A percentile compares a stretch with the other conserved stretches of the same genome.
phyloP scores from a whole-genome alignment of 2,113 vertebrate genomes.

The Xiphorhynchus elegans region DNA sequence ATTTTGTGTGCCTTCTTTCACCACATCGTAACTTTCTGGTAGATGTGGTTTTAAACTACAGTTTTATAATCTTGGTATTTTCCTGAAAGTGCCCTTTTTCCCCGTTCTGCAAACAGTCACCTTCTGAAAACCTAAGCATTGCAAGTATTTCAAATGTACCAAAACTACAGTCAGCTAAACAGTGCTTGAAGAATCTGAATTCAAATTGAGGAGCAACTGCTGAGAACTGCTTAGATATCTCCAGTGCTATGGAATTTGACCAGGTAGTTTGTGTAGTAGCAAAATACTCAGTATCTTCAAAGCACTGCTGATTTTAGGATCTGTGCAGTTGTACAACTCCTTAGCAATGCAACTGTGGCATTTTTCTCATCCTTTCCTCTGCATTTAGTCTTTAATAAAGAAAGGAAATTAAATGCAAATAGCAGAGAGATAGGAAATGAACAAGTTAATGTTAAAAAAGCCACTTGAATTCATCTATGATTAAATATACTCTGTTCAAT shows the following conservation, averaged over 20 bases:
- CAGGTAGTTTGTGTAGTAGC: not conserved
- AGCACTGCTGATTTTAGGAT: conserved; percentile 25
- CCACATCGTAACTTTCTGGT: not conserved
- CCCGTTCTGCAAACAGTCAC: not conserved
- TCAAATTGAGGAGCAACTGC: not conserved
- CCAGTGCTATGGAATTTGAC: not conserved
- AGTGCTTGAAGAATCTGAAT: not conserved
- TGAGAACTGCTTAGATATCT: not conserved
- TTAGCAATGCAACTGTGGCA: not conserved
- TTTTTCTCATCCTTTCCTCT: conserved; percentile 11
- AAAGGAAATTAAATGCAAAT: conserved; percentile 61
- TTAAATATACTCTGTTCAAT: not conserved
- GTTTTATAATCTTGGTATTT: not conserved
- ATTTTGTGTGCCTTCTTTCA: not conserved
- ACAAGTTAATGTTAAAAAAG: conserved; percentile 17
- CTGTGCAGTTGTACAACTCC: not conserved
- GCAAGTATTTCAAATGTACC: not conserved
- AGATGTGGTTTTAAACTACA: not conserved
- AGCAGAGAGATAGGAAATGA: conserved; percentile 50
- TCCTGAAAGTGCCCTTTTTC: not conserved
- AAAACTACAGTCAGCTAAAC: not conserved
- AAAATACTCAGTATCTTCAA: not conserved
- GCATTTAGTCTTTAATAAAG: conserved; percentile 8
- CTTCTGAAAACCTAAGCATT: not conserved
- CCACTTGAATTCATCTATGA: not conserved